These are phyloP conservation scores for Pachycephala philippinensis DNA, from an alignment of 2,113 vertebrate species.

Conservation along the genomic window DNA sequence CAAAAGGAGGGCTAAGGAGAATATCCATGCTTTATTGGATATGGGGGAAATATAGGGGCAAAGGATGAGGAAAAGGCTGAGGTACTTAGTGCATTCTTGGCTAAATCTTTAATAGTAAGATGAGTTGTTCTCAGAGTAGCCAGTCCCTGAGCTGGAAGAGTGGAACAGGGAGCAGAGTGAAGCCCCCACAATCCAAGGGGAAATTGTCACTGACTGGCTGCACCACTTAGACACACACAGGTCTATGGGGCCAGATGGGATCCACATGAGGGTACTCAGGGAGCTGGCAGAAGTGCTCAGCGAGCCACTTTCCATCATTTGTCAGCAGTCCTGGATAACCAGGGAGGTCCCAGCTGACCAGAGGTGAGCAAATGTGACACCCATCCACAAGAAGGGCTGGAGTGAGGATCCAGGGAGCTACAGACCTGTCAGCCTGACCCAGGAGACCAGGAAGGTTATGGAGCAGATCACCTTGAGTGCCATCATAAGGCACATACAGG, in stretches of 20 bases:
- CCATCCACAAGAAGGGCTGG: background rate
- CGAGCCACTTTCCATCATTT: rapidly evolving
- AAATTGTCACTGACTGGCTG: background rate
- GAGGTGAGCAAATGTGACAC: background rate
- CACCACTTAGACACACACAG: background rate
- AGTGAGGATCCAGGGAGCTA: background rate
- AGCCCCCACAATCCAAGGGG: background rate
- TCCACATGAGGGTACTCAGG: background rate
- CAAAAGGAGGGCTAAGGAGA: background rate
- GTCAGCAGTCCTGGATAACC: background rate
- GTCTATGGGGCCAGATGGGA: background rate
- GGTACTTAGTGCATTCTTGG: background rate
- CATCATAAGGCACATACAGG: background rate
- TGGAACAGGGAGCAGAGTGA: background rate
- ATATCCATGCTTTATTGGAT: background rate
- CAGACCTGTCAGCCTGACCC: background rate
- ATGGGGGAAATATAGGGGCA: background rate
- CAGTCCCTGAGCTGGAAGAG: background rate
- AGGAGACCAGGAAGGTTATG: background rate
- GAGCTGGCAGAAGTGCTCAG: background rate
- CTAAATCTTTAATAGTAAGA: background rate
- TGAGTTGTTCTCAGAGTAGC: background rate
- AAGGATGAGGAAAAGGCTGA: background rate
- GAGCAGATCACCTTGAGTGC: background rate
- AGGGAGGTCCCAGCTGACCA: background rate